Evolutionary conservation across 2,113 vertebrate genomes (phyloP).

Genomic region (Lophochroa leadbeateri): DNA sequence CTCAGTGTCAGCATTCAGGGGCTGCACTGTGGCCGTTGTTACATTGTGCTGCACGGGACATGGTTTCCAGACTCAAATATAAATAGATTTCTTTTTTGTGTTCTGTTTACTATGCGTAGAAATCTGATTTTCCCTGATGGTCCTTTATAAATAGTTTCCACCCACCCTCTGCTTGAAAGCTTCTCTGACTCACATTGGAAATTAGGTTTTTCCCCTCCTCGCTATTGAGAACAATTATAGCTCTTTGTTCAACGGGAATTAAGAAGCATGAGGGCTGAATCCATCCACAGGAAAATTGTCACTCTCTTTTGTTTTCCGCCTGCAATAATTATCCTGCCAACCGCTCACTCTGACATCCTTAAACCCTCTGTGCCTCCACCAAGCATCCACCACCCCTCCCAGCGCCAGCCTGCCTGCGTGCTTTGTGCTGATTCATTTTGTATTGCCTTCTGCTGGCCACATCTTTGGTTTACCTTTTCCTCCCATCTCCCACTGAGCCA

Average conservation of each 20-base stretch:
- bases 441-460: not conserved
- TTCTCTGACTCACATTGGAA: slow-evolving; percentile 69
- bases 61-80: slow-evolving; percentile 37
- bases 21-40: not conserved
- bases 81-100: slow-evolving; percentile 40
- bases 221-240: slow-evolving; percentile 71
- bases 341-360: slow-evolving; percentile 38
- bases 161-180: slow-evolving; percentile 64
- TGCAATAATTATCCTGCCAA: slow-evolving; percentile 65
- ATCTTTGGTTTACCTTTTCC: not conserved
- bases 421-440: slow-evolving; percentile 31
- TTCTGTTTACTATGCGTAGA: slow-evolving; percentile 57
- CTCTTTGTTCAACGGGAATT: slow-evolving; percentile 70
- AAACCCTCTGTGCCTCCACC: not conserved
- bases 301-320: slow-evolving; percentile 62
- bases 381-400: not conserved
- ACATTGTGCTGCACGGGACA: not conserved
- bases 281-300: slow-evolving; percentile 66
- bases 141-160: slow-evolving; percentile 70
- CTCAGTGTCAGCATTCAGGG: not conserved
- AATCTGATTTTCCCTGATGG: slow-evolving; percentile 63
- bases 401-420: not conserved
- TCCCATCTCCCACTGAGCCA: not conserved
- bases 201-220: slow-evolving; percentile 68
- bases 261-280: slow-evolving; percentile 68